Percentiles rank a stretch among this genome's conserved stretches.
Conservation (phyloP, 1,140 invertebrate species). For the Andricus grossulariae region DNA sequence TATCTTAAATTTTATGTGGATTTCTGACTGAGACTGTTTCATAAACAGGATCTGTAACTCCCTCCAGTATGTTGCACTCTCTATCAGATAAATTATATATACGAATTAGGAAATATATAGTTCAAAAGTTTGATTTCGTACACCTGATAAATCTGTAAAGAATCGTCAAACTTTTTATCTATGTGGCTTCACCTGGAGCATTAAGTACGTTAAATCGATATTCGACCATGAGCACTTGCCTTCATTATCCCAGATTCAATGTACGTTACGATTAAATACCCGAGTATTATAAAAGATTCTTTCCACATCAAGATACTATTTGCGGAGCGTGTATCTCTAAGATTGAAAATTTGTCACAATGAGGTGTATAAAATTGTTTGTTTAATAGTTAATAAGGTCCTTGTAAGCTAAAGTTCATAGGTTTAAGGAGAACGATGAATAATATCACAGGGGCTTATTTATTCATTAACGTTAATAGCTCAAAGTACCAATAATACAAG, state of each 20-base stretch:
- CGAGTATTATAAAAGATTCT: slow-evolving; percentile 27
- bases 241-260: slow-evolving; percentile 2
- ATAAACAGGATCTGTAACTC: slow-evolving; percentile 25
- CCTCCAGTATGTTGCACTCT: slow-evolving; percentile 15
- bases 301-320: slow-evolving; percentile 27
- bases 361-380: slow-evolving; percentile 65
- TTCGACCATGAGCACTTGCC: slow-evolving; percentile 11
- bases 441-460: slow-evolving; percentile 57
- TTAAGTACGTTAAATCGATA: slow-evolving; percentile 19
- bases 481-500: slow-evolving; percentile 36
- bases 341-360: slow-evolving; percentile 42
- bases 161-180: slow-evolving; percentile 6
- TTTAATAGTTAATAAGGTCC: slow-evolving; percentile 61
- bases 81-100: slow-evolving; percentile 12
- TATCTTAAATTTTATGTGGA: slow-evolving; percentile 22
- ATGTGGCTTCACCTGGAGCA: slow-evolving; percentile 7
- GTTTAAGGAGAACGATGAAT: slow-evolving; percentile 49
- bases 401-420: slow-evolving; percentile 49
- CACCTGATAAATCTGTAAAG: background rate
- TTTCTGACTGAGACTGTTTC: slow-evolving; percentile 26
- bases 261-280: slow-evolving; percentile 10
- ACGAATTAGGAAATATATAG: slow-evolving; percentile 17
- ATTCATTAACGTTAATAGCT: slow-evolving; percentile 54
- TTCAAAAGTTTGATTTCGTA: background rate
- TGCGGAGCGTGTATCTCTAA: slow-evolving; percentile 24